Evolutionary conservation across 2,888 invertebrate genomes (phyloP).

Genomic region (Oscheius sp.): DNA sequence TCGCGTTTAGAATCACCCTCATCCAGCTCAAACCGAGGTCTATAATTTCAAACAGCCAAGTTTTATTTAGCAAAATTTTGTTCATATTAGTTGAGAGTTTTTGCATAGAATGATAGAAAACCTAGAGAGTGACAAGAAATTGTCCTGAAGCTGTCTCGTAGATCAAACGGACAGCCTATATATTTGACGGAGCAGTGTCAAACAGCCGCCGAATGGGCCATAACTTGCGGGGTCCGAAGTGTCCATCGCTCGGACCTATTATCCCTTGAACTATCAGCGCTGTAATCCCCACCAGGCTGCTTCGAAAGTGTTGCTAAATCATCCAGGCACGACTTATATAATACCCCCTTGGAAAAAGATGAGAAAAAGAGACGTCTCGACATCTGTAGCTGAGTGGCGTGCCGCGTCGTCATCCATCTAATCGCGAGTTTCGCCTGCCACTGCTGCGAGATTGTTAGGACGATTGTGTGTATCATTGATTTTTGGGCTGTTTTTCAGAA

Average conservation of each 20-base stretch:
- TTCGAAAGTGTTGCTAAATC: constrained; percentile 10
- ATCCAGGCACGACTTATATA: not conserved
- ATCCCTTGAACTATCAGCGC: constrained; percentile 25
- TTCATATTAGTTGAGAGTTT: too few relatives aligned
- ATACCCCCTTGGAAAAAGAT: not conserved
- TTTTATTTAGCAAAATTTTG: not conserved
- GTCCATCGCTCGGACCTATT: constrained; percentile 33
- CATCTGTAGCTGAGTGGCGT: constrained; percentile 31
- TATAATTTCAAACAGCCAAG: not conserved
- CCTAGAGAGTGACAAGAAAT: constrained; percentile 12
- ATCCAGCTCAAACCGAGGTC: constrained; percentile 15
- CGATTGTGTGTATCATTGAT: constrained; percentile 39
- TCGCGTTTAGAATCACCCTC: constrained; percentile 28
- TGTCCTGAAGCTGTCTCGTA: constrained; percentile 28
- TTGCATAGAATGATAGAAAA: not conserved
- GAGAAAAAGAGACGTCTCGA: constrained; percentile 10
- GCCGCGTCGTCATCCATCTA: constrained; percentile 33
- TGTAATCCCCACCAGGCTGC: constrained; percentile 7
- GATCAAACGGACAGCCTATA: constrained; percentile 36
- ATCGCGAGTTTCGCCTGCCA: constrained; percentile 37
- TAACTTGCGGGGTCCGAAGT: constrained; percentile 35
- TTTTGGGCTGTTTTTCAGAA: constrained; percentile 6
- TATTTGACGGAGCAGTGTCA: constrained; percentile 36
- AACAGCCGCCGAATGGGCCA: constrained; percentile 37
- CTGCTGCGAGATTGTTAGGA: constrained; percentile 33